Evolutionary conservation across 2,113 vertebrate species (phyloP).

Genomic region (Drymodes brunneopygia): DNA sequence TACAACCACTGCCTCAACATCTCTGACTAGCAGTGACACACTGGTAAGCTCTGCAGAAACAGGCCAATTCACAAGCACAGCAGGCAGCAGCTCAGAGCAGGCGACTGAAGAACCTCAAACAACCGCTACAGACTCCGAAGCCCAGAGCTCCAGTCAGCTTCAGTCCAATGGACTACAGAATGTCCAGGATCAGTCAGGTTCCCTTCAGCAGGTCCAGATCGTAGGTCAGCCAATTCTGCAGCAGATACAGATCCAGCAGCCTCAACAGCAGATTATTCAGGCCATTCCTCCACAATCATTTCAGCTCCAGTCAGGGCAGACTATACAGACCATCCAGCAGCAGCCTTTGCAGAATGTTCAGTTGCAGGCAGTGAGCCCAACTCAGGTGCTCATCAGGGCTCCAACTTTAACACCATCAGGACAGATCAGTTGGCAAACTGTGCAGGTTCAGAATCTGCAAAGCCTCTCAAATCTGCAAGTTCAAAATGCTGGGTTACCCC

Average conservation of each 20-base stretch:
- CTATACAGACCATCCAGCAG: slow-evolving; percentile 87
- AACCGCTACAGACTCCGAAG: slow-evolving; percentile 74
- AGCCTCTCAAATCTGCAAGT: slow-evolving; percentile 84
- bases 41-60: slow-evolving; percentile 79
- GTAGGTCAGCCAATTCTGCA: slow-evolving; percentile 93
- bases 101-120: slow-evolving; percentile 78
- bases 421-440: slow-evolving; percentile 97
- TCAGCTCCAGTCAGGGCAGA: slow-evolving; percentile 90
- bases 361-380: slow-evolving; percentile 90
- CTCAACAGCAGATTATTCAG: slow-evolving; percentile 84
- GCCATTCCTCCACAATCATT: slow-evolving; percentile 84
- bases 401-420: slow-evolving; percentile 93
- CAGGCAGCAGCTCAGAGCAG: slow-evolving; percentile 72
- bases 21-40: slow-evolving; percentile 76
- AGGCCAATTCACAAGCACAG: slow-evolving; percentile 77
- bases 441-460: slow-evolving; percentile 91
- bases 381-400: slow-evolving; percentile 96
- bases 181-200: slow-evolving; percentile 78
- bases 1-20: slow-evolving; percentile 74
- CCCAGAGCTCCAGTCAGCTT: slow-evolving; percentile 78
- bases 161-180: slow-evolving; percentile 92
- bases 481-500: slow-evolving; percentile 88
- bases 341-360: slow-evolving; percentile 85
- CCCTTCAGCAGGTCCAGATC: slow-evolving; percentile 93
- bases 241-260: slow-evolving; percentile 92